phyloP scores from a whole-genome alignment of 1,140 invertebrate genomes.

The Achroia grisella region DNA sequence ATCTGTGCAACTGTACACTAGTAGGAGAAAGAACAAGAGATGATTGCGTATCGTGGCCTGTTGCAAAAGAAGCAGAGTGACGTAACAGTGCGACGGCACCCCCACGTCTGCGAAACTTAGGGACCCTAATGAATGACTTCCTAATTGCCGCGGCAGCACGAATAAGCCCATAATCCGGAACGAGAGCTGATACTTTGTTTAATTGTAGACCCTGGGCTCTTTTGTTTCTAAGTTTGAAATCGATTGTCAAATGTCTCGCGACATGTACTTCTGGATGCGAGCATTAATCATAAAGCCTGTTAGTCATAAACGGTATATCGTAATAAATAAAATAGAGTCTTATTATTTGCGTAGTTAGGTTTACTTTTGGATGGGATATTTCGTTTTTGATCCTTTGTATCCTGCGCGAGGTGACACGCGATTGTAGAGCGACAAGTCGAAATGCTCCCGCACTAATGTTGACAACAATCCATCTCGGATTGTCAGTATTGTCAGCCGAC shows the following conservation, averaged over 20 bases:
- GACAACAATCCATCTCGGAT: constrained; percentile 67
- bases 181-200: constrained; percentile 42
- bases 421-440: constrained; percentile 53
- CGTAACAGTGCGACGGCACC: constrained; percentile 60
- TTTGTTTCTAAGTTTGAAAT: constrained; percentile 56
- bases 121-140: constrained; percentile 72
- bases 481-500: constrained; percentile 61
- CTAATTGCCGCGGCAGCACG: constrained; percentile 69
- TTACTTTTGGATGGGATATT: constrained; percentile 14
- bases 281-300: constrained; percentile 38
- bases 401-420: constrained; percentile 12
- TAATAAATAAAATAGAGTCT: constrained; percentile 31
- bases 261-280: constrained; percentile 46
- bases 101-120: constrained; percentile 72
- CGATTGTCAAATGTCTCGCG: constrained; percentile 44
- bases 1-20: not conserved
- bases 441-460: constrained; percentile 67
- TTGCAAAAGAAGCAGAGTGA: constrained; percentile 49
- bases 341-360: constrained; percentile 28
- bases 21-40: constrained; percentile 13
- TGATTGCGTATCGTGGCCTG: constrained; percentile 12
- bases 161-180: constrained; percentile 64
- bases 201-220: constrained; percentile 56
- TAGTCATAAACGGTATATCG: constrained; percentile 28
- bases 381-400: not conserved